Evolutionary conservation across 2,888 invertebrate genomes (phyloP).

Genomic region (Ashinkailepas kermadecensis): DNA sequence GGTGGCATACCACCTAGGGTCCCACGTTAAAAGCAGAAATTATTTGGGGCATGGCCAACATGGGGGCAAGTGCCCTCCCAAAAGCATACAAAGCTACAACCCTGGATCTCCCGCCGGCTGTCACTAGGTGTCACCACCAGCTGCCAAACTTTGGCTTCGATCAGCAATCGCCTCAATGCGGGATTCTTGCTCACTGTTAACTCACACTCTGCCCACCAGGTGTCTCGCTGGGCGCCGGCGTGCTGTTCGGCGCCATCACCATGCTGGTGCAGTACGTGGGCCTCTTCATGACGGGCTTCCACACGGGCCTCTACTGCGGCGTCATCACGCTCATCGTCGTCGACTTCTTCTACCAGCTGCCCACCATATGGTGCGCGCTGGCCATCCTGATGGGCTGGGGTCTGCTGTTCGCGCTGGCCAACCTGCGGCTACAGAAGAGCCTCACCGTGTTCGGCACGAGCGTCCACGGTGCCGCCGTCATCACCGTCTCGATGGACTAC

Average conservation of each 20-base stretch:
- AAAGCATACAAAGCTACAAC: too few species aligned
- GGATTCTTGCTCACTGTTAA: neutral
- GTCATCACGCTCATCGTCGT: slow-evolving; percentile 50
- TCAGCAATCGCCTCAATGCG: too few species aligned
- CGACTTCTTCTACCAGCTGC: slow-evolving; percentile 39
- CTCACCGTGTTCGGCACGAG: slow-evolving; percentile 65
- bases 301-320: slow-evolving; percentile 57
- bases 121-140: too few species aligned
- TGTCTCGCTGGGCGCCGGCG: slow-evolving; percentile 62
- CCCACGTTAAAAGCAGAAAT: too few species aligned
- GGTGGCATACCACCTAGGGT: too few species aligned
- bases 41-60: too few species aligned
- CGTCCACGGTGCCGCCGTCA: slow-evolving; percentile 65
- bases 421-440: slow-evolving; percentile 66
- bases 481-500: slow-evolving; percentile 63
- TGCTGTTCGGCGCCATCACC: slow-evolving; percentile 68
- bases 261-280: slow-evolving; percentile 75
- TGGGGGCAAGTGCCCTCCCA: too few species aligned
- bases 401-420: slow-evolving; percentile 60
- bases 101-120: too few species aligned
- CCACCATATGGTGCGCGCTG: slow-evolving; percentile 62
- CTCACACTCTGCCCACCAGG: slow-evolving; percentile 44
- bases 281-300: slow-evolving; percentile 70
- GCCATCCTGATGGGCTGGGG: slow-evolving; percentile 59
- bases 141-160: too few species aligned